Conservation (phyloP, 2,888 invertebrate species). For the Argynnis bischoffii region DNA sequence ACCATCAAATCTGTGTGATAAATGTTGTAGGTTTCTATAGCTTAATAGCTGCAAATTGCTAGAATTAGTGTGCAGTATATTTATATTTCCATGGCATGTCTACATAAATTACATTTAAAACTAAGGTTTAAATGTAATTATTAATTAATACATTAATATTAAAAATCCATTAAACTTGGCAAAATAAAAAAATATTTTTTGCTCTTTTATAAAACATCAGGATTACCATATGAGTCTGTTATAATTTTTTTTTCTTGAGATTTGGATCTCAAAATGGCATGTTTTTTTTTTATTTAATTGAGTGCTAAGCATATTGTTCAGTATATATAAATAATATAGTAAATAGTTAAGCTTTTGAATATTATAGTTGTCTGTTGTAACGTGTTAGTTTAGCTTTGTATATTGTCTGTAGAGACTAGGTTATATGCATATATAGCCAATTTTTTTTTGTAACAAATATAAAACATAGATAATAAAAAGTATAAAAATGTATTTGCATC, state of each 20-base stretch:
- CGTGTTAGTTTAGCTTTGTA: constrained; percentile 23
- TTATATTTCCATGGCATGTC: too few relatives aligned
- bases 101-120: too few relatives aligned
- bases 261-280: background rate
- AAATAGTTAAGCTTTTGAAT: constrained; percentile 14
- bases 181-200: too few relatives aligned
- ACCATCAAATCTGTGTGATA: constrained; percentile 38
- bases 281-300: constrained; percentile 1
- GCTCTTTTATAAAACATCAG: background rate
- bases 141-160: too few relatives aligned
- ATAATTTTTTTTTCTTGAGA: background rate
- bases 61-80: too few relatives aligned
- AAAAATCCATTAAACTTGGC: too few relatives aligned
- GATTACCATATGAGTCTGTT: background rate
- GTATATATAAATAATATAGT: constrained; percentile 20
- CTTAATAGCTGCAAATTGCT: background rate
- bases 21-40: constrained; percentile 23
- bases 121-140: too few relatives aligned
- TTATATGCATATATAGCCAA: background rate
- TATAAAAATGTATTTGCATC: background rate
- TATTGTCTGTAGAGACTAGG: constrained; percentile 4
- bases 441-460: background rate
- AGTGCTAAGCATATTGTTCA: constrained; percentile 1
- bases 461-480: background rate
- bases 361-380: constrained; percentile 28